A percentile compares a stretch with the other conserved stretches of the same genome.
Conservation (phyloP, 2,113 vertebrate species). For the Cyanoderma ruficeps region DNA sequence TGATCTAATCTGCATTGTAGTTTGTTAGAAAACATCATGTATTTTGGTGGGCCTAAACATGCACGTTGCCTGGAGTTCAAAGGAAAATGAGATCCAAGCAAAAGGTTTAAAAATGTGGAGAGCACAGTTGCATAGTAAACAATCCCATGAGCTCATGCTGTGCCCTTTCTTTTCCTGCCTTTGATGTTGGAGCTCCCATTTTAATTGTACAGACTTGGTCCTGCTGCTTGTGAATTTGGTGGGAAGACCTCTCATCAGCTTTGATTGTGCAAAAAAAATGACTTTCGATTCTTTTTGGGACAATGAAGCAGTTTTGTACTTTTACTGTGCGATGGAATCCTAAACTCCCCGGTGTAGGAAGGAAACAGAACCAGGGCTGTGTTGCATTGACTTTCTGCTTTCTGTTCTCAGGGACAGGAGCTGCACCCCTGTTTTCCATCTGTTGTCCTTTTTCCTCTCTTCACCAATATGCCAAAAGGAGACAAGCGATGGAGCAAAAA, state of each 20-base stretch:
- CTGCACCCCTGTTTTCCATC: neutral
- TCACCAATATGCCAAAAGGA: neutral
- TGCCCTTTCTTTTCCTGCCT: constrained; percentile 11
- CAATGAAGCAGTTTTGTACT: neutral
- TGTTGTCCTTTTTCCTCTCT: neutral
- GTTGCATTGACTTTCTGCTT: neutral
- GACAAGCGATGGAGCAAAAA: neutral
- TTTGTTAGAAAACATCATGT: constrained; percentile 2
- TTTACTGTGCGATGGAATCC: neutral
- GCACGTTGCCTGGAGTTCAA: neutral
- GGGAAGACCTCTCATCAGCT: neutral
- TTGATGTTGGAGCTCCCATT: constrained; percentile 22
- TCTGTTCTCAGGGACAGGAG: neutral
- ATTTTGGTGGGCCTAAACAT: neutral
- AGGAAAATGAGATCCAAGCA: constrained; percentile 2
- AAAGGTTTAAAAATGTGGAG: neutral
- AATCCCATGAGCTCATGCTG: constrained; percentile 27
- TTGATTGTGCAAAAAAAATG: neutral
- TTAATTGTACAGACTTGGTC: neutral
- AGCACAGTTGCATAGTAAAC: neutral
- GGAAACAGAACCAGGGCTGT: neutral
- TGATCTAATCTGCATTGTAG: neutral
- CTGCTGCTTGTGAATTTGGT: neutral
- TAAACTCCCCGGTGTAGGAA: neutral
- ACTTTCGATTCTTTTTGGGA: neutral